Base-by-base conservation (phyloP, 2,797 vertebrate genomes). In the Anabas testudineus region DNA sequence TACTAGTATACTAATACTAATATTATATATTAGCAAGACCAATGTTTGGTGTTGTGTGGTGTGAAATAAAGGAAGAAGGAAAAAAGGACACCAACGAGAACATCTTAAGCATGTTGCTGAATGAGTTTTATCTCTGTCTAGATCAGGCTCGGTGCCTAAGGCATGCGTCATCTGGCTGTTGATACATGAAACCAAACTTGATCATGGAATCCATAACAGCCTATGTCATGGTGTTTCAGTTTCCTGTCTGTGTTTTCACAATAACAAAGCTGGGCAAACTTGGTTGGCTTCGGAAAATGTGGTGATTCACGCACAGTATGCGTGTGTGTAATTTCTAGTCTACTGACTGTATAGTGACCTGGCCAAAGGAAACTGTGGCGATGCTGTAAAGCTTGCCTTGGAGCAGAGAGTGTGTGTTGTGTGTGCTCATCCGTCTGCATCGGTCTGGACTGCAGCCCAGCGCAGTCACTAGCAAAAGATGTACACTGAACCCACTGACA, bases 361-460 rank as follows among this genome's bases (percentile, higher is more conserved):
- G 67, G 86, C 75, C 74, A 86, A 45, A 80, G 82, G 83, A 89
- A 86, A 70, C 76, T 87, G 84, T 48, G 82, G 82, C 85, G 71
- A 12, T 73, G 67, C 74, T 26, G 30, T 69, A 34, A 82, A 73
- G 69, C 69, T 56, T 13, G 60, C 46, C 67, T 72, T 14, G 49
- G 46, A 26, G 67, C 15, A 5, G 64, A 34, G 67, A 65, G 41
- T 67, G 41, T 76, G 46, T 68, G 78, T 56, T 82, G 74, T 77
- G 67, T 69, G 79, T 57, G 49, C 69, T 79, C 51, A 71, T 88
- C 59, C 5, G 32, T 71, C 67, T 36, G 80, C 86, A 75, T 77
- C 41, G 67, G 80, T 78, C 78, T 90, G 90, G 85, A 79, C 57
- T 0, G 46, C 56, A 60, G 83, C 89, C 87, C 78, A 54, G 84